A percentile compares a stretch with the other conserved stretches of the same genome.
Conservation (phyloP, 2,797 vertebrate species). For the Halcyon chelicuti region DNA sequence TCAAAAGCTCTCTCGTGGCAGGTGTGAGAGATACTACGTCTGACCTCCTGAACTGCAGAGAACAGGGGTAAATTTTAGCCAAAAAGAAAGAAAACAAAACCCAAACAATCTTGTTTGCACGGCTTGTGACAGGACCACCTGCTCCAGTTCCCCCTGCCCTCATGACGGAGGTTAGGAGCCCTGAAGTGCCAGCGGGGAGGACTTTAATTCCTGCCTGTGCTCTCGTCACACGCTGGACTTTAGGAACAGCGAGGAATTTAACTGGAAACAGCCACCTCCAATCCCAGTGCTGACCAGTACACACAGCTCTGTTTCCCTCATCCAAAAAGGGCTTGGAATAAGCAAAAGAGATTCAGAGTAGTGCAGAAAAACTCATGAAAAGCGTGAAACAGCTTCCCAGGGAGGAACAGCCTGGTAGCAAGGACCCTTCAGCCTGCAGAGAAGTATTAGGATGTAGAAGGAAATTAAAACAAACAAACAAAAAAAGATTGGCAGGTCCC, state of each 20-base stretch:
- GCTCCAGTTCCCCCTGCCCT: background rate
- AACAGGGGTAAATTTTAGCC: background rate
- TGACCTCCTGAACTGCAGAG: background rate
- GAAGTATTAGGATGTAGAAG: background rate
- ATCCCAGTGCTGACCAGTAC: background rate
- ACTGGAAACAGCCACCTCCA: background rate
- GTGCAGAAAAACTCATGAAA: background rate
- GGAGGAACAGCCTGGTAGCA: background rate
- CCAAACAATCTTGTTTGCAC: background rate
- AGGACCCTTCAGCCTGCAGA: background rate
- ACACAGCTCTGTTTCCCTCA: background rate
- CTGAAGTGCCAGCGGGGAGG: background rate
- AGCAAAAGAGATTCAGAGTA: background rate
- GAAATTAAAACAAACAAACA: background rate
- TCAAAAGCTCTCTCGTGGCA: background rate
- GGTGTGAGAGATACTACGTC: background rate
- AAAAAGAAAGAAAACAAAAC: background rate
- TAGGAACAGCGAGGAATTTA: background rate
- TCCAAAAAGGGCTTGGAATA: background rate
- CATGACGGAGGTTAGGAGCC: background rate
- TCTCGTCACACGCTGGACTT: background rate
- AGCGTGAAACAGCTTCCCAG: background rate
- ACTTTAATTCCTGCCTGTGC: background rate
- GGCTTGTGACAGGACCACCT: background rate
- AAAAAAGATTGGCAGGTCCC: background rate